These are phyloP conservation scores for Ceraclea dissimilis DNA, from an alignment of 2,888 invertebrate genomes.

Conservation along the genomic window DNA sequence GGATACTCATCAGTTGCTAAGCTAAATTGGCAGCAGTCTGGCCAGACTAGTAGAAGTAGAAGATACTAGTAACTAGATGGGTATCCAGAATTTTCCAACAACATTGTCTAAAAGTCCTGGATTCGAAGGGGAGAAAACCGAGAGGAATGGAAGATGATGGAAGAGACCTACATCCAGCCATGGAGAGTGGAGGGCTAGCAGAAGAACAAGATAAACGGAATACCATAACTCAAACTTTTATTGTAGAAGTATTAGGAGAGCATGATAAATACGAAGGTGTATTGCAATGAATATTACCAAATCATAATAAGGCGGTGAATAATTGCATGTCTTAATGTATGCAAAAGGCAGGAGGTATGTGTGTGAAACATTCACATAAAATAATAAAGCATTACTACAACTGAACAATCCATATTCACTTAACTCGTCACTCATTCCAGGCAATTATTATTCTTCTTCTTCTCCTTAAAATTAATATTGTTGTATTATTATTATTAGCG, in stretches of 20 bases:
- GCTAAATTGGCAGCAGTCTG: too few species aligned
- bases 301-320: conserved; percentile 2
- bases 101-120: too few species aligned
- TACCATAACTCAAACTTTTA: too few species aligned
- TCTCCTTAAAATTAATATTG: background rate
- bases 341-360: too few species aligned
- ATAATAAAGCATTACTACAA: too few species aligned
- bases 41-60: too few species aligned
- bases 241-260: background rate
- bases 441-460: background rate
- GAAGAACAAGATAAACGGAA: too few species aligned
- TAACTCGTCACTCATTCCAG: conserved; percentile 21
- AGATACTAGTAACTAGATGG: too few species aligned
- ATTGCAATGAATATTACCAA: background rate
- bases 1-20: too few species aligned
- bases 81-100: too few species aligned
- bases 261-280: background rate
- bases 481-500: conserved; percentile 7
- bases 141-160: too few species aligned
- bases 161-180: background rate
- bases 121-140: background rate
- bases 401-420: conserved; percentile 14
- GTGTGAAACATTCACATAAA: too few species aligned
- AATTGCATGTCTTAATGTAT: background rate
- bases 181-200: background rate